Evolutionary conservation across 2,113 vertebrate genomes (phyloP), one percentile per base, ranked within the genome.

Genomic region (Mastomys coucha): DNA sequence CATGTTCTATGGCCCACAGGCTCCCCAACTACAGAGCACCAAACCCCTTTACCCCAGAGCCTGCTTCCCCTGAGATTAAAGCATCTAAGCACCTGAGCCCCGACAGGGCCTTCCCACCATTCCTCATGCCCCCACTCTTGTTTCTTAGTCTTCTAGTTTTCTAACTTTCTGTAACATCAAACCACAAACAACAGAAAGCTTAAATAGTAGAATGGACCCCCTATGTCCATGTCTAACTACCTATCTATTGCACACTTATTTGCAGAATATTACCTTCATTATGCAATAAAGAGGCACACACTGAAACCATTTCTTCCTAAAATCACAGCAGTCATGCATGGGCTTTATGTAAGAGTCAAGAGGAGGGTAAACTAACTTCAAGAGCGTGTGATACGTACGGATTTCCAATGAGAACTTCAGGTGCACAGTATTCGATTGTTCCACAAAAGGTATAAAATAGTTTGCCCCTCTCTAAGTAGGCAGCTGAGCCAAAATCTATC

Each of bases 391-490:
- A 24, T 75, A 97, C 99, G 0, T 99, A 99, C 99, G 99, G 99
- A 97, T 99, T 99, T 97, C 99, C 99, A 97, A 99, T 98, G 72
- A 99, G 99, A 72, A 99, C 99, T 97, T 99, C 99, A 0, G 99
- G 99, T 6, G 99, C 99, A 81, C 99, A 99, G 98, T 99, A 99
- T 96, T 99, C 99, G 4, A 99, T 98, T 0, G 99, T 99, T 22
- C 99, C 99, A 58, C 99, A 99, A 96, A 99, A 99, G 10, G 99
- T 99, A 69, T 99, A 99, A 81, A 99, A 99, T 28, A 99, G 95
- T 77, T 99, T 99, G 67, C 98, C 98, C 0, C 98, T 98, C 92
- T 99, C 98, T 98, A 99, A 96, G 97, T 99, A 98, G 82, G 99
- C 98, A 33, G 99, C 99, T 0, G 99, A 99, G 85, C 99, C 99